Base-by-base conservation (phyloP, 2,797 vertebrate genomes). In the Mormyrops attenuatus region DNA sequence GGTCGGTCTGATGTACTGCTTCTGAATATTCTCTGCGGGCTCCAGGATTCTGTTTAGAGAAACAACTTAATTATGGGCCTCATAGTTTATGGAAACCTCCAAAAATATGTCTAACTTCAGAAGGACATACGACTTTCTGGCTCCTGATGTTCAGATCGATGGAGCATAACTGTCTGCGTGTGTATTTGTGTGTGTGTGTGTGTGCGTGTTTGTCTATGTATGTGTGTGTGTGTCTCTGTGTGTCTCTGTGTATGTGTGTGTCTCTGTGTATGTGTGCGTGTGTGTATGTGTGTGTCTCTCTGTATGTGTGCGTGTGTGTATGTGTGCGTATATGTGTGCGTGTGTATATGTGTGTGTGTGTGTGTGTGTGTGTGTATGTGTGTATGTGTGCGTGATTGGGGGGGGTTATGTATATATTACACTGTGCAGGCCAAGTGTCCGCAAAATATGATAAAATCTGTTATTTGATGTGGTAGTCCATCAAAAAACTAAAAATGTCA, bases 131-230 rank as follows among this genome's bases (percentile, higher is more conserved):
- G 34, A 38, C 69, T 15, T 77, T 8, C 2, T 20, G 34, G 9
- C 13, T 41, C 6, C 15, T 77, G 69, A 41, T 77, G 34, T 41
- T 77, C 38, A 77, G 69, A 77, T 77, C 34, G 11, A 34, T 69
- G 63, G 9, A 66, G 22, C 60, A 66, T 22, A 26, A 26, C 60
- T 26, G 60, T 9, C 2, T 63, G 60, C 5, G 9, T 1, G 34
- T 20, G 3, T 38, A 3, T 0, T 22, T 8, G 60, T 50, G 9
- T 50, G 44, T 7, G 9, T 9, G 47, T 49, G 47, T 9, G 53
- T 5, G 15, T 1, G 0, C 1, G 4, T 5, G 17, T 55, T 0
- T 2, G 17, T 20, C 0, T 20, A 2, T 2, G 0, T 57, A 5
- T n/a, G 1, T 55, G 17, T 3, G 5, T 55, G 5, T 20, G 1